Evolutionary conservation across 1,140 invertebrate species (phyloP), one percentile per base, ranked within the genome.

Genomic region (Lordiphosa stackelbergi): DNA sequence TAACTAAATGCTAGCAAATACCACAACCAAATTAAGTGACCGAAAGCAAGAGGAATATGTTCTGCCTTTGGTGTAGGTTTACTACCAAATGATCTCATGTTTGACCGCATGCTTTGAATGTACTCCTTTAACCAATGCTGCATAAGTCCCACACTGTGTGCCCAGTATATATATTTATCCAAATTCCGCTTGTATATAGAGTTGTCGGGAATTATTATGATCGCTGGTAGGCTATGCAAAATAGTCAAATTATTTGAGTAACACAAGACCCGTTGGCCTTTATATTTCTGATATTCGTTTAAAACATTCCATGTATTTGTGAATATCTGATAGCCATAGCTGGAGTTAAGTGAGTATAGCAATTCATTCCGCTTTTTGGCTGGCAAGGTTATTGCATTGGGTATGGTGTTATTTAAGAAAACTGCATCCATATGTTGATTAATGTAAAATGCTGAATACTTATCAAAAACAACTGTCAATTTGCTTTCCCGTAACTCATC

Each of bases 401-500:
- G 19, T 3, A 59, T 5, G 0, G 16, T 31, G 6, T 19, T 38
- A n/a, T 36, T 12, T 11, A 43, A 59, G 11, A 45, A 59, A 1
- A 31, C 40, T 2, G 1, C 12, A 52, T 45, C 19, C 4, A 12
- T 31, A 9, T 45, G 6, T 8, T 31, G 11, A 12, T n/a, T 12
- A 7, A 31, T 45, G 13, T 45, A 45, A 4, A 45, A 4, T 3
- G 24, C 43, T 11, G n/a, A 9, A 31, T 9, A 45, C 2, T 2
- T 4, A 13, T 45, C 43, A 13, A 45, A 45, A 22, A 45, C 8
- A 3, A 45, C 43, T 8, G 43, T 45, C n/a, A 45, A 31, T 13
- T 45, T 45, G n/a, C 12, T 53, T 3, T 24, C 1, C 8, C 16
- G 12, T 4, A 74, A 9, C 6, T 74, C 49, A 5, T 69, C 22